Conservation (phyloP, 2,113 vertebrate species). For the Tympanuchus pallidicinctus region DNA sequence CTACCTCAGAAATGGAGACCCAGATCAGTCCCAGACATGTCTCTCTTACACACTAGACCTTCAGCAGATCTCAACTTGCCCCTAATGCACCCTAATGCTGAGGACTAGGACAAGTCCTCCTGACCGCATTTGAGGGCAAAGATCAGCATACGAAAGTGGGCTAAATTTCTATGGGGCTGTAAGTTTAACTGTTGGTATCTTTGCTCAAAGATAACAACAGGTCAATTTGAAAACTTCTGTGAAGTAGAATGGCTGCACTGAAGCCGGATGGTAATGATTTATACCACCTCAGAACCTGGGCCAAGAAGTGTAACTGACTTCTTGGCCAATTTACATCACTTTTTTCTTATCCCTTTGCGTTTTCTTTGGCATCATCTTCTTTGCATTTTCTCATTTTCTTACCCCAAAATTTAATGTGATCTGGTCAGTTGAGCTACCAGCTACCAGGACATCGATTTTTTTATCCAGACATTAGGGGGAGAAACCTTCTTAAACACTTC, state of each 20-base stretch:
- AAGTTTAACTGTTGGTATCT: neutral
- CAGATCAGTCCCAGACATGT: neutral
- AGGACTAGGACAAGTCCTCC: neutral
- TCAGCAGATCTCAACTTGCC: neutral
- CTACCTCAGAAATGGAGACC: neutral
- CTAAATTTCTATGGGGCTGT: neutral
- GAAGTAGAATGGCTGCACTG: neutral
- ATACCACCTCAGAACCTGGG: neutral
- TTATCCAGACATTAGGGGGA: neutral
- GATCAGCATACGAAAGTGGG: neutral
- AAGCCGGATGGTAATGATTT: neutral
- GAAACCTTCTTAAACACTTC: neutral
- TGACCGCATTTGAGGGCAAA: neutral
- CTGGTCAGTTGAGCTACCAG: neutral
- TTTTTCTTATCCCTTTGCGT: conserved; percentile 9
- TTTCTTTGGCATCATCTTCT: conserved; percentile 41
- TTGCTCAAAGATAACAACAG: neutral
- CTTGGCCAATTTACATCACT: conserved; percentile 31
- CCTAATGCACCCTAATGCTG: neutral
- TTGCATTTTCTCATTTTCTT: conserved; percentile 11
- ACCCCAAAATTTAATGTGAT: neutral
- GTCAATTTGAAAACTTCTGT: neutral
- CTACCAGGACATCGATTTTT: neutral
- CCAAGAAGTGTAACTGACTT: neutral
- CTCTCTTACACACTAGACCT: neutral